Base-by-base conservation (phyloP, 2,888 invertebrate species). In the Malthinus flaveolus region DNA sequence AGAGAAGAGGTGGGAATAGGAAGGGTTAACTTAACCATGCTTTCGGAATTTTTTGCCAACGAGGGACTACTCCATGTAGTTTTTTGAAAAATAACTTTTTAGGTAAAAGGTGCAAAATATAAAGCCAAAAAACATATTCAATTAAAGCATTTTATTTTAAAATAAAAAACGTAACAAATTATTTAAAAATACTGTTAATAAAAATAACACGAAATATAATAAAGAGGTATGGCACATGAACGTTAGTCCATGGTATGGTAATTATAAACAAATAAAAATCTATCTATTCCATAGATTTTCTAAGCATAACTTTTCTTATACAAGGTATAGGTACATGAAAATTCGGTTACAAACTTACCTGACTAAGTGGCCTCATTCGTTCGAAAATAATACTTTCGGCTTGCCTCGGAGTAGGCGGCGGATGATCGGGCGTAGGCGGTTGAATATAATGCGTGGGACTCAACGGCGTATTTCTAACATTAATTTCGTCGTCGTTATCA, bases 361-460 rank as follows among this genome's bases (percentile, higher is more conserved):
- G 92, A 81, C 92, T 93, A 57, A 93, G 79, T 12, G 94, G 94
- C 72, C 93, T 85, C 72, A 96, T 95, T 79, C 92, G 86, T 75
- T 93, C 91, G 74, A 93, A 91, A 71, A 96, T 96, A 71, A 90
- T 89, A 78, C 87, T 87, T 79, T 93, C 91, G 0, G 96, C 95
- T 68, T 94, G 93, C 71, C 86, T 84, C 3, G 95, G 93, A 7
- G 93, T 89, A 0, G 96, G 96, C 1, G 96, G 95, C 3, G 95
- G 95, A 80, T 95, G 95, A 69, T 95, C 95, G 0, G 95, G 95
- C 8, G 95, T 96, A 7, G 95, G 93, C 8, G 95, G 95, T 78
- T 95, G 95, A 50, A 87, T 85, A 72, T 95, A 95, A 75, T 93
- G 91, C 46, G 93, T 92, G 12, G 95, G 95, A 67, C 93, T 94